A percentile compares a stretch with the other conserved stretches of the same genome.
phyloP scores from a whole-genome alignment of 2,113 vertebrate genomes.

The Centrocercus urophasianus region DNA sequence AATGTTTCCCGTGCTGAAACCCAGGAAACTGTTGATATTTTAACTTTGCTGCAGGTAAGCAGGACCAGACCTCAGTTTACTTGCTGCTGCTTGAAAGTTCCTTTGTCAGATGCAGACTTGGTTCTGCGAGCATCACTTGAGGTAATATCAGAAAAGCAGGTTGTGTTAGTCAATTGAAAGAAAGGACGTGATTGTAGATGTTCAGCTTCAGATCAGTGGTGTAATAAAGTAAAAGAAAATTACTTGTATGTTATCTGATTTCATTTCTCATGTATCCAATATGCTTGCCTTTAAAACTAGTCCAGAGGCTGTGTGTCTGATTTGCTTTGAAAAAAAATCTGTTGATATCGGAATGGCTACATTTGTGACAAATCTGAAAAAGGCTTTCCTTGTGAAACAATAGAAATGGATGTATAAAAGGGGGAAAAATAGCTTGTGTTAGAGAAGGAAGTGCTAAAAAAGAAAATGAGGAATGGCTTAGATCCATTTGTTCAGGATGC shows the following conservation, averaged over 20 bases:
- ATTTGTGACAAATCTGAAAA: background rate
- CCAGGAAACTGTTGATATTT: background rate
- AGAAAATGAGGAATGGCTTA: background rate
- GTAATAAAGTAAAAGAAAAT: conserved; percentile 55
- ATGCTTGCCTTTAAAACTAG: conserved; percentile 44
- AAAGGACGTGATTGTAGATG: background rate
- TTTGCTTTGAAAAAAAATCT: conserved; percentile 50
- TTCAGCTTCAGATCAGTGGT: conserved; percentile 27
- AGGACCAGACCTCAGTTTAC: background rate
- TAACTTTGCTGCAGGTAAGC: background rate
- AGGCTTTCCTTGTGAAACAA: background rate
- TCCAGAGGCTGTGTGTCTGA: background rate
- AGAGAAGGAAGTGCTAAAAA: background rate
- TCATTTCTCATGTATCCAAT: conserved; percentile 50
- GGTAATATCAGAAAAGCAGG: background rate
- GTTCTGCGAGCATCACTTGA: background rate
- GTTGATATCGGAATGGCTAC: background rate
- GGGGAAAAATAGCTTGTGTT: background rate
- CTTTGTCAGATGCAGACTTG: background rate
- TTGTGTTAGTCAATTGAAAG: background rate
- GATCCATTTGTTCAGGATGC: background rate
- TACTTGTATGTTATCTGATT: conserved; percentile 52
- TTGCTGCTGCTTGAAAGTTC: background rate
- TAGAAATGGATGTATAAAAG: background rate
- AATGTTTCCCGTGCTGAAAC: background rate